Conservation (phyloP, 1,140 invertebrate genomes). For the Drosophila oshimai region DNA sequence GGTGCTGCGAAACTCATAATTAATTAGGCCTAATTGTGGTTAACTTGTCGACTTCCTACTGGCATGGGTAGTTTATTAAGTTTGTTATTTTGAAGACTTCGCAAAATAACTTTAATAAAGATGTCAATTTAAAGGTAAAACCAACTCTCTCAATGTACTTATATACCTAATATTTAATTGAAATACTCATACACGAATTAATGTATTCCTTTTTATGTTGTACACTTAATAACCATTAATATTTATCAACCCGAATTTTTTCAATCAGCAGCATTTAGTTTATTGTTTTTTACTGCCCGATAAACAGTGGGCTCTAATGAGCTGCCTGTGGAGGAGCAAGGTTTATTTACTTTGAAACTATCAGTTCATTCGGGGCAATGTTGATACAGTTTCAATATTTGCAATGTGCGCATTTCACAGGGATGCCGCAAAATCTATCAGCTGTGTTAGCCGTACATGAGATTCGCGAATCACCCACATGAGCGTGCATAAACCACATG, state of each 20-base stretch:
- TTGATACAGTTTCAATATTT: conserved; percentile 43
- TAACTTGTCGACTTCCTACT: background rate
- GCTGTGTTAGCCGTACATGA: conserved; percentile 5
- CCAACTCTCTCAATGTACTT: too few species aligned
- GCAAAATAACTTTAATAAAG: too few species aligned
- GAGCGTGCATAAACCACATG: background rate
- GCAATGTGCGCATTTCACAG: conserved; percentile 29
- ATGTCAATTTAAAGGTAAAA: too few species aligned
- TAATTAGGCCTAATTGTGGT: conserved; percentile 21
- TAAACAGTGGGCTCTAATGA: conserved; percentile 15
- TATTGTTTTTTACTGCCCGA: background rate
- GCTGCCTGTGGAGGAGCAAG: background rate
- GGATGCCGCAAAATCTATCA: conserved; percentile 24
- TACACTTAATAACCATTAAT: too few species aligned
- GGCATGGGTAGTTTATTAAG: background rate
- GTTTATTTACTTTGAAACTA: conserved; percentile 22
- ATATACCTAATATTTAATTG: too few species aligned
- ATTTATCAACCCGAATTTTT: too few species aligned
- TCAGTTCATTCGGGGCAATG: conserved; percentile 32
- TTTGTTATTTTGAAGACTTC: background rate
- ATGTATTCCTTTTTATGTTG: too few species aligned
- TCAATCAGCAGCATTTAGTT: background rate
- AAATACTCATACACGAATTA: too few species aligned
- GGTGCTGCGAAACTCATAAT: conserved; percentile 4
- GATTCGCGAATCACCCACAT: conserved; percentile 1